These are phyloP conservation scores for Paracanthobrama guichenoti DNA, from an alignment of 2,113 vertebrate species.

Conservation along the genomic window DNA sequence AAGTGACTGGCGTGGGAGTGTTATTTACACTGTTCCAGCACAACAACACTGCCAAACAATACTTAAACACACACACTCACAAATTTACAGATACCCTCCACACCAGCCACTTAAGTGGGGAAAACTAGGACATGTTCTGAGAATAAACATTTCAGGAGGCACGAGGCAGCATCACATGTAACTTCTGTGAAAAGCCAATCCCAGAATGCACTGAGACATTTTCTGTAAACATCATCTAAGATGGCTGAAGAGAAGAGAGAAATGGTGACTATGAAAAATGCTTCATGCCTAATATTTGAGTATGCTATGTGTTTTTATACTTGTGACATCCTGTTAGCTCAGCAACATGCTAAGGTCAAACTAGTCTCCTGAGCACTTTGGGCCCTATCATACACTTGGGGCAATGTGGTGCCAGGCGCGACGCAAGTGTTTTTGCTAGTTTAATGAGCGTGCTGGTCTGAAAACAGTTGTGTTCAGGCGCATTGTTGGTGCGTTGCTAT, in stretches of 20 bases:
- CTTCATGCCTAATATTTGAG: neutral
- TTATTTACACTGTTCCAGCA: constrained; percentile 63
- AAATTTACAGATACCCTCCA: constrained; percentile 22
- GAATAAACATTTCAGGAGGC: neutral
- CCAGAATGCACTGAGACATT: neutral
- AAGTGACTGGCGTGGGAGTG: constrained; percentile 40
- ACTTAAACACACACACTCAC: constrained; percentile 7
- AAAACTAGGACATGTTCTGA: constrained; percentile 15
- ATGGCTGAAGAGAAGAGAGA: neutral
- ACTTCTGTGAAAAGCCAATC: neutral
- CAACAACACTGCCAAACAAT: constrained; percentile 29
- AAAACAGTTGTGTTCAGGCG: too few relatives aligned
- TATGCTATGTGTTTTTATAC: neutral
- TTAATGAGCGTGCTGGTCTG: too few relatives aligned
- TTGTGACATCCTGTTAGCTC: neutral
- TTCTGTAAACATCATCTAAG: constrained; percentile 23
- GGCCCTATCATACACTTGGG: too few relatives aligned
- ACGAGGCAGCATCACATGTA: neutral
- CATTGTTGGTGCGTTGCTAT: too few relatives aligned
- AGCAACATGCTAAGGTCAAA: neutral
- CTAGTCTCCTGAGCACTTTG: neutral
- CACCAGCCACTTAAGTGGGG: neutral
- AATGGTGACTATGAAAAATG: neutral
- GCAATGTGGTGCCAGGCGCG: too few relatives aligned
- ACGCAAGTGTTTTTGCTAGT: too few relatives aligned